A percentile compares a stretch with the other conserved stretches of the same genome.
Evolutionary conservation across 1,140 invertebrate genomes (phyloP).

Genomic region (Aphaenogaster rudis): DNA sequence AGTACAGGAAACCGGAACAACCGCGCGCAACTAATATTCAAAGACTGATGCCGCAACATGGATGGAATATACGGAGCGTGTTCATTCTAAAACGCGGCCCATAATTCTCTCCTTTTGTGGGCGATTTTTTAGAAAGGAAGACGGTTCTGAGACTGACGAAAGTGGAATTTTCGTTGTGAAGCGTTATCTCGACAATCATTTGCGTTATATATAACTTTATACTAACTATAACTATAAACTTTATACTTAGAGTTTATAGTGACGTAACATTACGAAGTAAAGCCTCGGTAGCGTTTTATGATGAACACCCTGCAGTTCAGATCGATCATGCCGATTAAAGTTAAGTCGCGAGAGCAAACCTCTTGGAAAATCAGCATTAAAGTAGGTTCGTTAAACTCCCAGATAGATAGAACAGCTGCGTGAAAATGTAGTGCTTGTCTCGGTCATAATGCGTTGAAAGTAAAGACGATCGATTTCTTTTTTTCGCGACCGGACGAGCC

Average conservation of each 20-base stretch:
- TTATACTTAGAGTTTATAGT: constrained; percentile 3
- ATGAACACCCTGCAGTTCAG: neutral
- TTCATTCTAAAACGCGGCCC: constrained; percentile 33
- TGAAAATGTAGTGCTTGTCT: neutral
- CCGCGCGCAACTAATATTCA: neutral
- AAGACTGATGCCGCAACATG: neutral
- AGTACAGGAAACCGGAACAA: neutral
- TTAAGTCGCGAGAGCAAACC: neutral
- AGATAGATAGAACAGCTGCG: neutral
- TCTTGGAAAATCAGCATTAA: neutral
- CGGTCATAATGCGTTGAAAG: neutral
- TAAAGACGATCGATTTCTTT: neutral
- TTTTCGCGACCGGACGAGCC: constrained; percentile 7
- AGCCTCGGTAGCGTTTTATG: constrained; percentile 34
- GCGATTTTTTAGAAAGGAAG: constrained; percentile 34
- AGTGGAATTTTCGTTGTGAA: constrained; percentile 48
- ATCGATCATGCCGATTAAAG: neutral
- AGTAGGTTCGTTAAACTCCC: neutral
- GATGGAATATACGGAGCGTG: neutral
- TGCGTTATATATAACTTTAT: neutral
- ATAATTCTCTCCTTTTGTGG: constrained; percentile 31
- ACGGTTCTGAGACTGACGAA: constrained; percentile 33
- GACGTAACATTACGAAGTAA: constrained; percentile 18
- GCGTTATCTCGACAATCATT: neutral
- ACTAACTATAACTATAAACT: too few species aligned